A percentile compares a stretch with the other conserved stretches of the same genome.
Conservation (phyloP, 1,140 invertebrate species). For the Nomia melanderi region DNA sequence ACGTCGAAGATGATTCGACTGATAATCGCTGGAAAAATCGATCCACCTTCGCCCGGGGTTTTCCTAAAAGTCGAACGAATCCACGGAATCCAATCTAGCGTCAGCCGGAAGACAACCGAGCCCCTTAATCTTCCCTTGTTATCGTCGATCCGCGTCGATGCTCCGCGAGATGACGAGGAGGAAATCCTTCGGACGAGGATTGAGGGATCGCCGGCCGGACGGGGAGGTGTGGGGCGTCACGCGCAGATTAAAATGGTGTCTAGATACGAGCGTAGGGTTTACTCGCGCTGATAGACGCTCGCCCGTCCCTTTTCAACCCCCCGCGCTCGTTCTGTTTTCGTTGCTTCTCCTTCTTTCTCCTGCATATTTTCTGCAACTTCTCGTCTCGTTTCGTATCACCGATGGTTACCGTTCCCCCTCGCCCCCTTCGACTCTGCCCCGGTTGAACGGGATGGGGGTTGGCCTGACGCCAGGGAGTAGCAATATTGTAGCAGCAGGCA, state of each 20-base stretch:
- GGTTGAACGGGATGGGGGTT: slow-evolving; percentile 29
- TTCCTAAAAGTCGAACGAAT: background rate
- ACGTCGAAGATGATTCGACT: too few relatives aligned
- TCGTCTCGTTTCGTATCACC: too few relatives aligned
- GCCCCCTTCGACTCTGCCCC: background rate
- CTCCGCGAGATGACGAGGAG: slow-evolving; percentile 3
- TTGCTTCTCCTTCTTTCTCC: background rate
- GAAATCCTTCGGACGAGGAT: slow-evolving; percentile 51
- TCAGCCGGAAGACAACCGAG: background rate
- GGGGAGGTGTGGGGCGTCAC: too few relatives aligned
- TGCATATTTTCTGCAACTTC: too few relatives aligned
- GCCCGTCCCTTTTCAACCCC: slow-evolving; percentile 7
- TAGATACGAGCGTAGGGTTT: slow-evolving; percentile 55
- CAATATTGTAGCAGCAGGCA: slow-evolving; percentile 71
- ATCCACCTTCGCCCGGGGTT: too few relatives aligned
- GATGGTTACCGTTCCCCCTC: background rate
- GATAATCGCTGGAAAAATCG: too few relatives aligned
- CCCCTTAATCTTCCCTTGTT: slow-evolving; percentile 45
- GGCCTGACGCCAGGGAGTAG: slow-evolving; percentile 67
- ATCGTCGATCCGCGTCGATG: slow-evolving; percentile 37
- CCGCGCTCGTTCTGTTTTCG: background rate
- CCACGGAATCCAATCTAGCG: slow-evolving; percentile 6
- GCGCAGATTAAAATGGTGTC: slow-evolving; percentile 64
- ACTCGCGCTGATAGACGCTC: slow-evolving; percentile 58
- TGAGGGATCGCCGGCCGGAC: slow-evolving; percentile 7